Evolutionary conservation across 1,140 invertebrate species (phyloP).

Genomic region (Bombus vancouverensis): DNA sequence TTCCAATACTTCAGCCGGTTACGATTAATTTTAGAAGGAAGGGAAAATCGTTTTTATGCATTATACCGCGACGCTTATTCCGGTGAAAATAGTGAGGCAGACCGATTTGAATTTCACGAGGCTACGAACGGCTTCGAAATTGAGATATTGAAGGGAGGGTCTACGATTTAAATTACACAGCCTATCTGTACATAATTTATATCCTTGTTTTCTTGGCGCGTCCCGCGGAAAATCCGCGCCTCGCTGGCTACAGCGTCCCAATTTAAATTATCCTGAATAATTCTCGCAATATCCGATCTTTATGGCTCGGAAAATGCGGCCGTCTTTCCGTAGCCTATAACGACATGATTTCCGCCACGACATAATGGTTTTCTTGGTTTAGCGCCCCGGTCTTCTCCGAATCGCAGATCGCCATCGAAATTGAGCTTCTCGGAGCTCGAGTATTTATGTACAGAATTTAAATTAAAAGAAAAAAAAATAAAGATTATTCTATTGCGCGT

Average conservation of each 20-base stretch:
- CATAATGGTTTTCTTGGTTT: slow-evolving; percentile 74
- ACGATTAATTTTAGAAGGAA: neutral
- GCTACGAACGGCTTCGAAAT: slow-evolving; percentile 60
- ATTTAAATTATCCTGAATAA: slow-evolving; percentile 83
- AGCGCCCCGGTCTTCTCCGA: slow-evolving; percentile 20
- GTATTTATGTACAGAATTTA: neutral
- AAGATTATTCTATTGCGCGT: no score
- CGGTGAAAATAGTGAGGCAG: slow-evolving; percentile 60
- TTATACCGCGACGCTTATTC: slow-evolving; percentile 13
- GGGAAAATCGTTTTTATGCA: slow-evolving; percentile 8
- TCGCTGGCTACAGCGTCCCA: slow-evolving; percentile 63
- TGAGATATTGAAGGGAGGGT: slow-evolving; percentile 71
- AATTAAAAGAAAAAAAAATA: neutral
- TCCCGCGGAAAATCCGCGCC: slow-evolving; percentile 57
- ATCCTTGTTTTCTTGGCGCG: slow-evolving; percentile 78
- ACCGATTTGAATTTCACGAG: slow-evolving; percentile 81
- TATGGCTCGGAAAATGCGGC: slow-evolving; percentile 80
- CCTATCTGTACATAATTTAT: slow-evolving; percentile 82
- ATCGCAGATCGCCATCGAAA: neutral
- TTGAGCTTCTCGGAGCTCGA: neutral
- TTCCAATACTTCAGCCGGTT: neutral
- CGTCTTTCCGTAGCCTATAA: slow-evolving; percentile 65
- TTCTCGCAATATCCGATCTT: slow-evolving; percentile 81
- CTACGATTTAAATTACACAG: slow-evolving; percentile 80
- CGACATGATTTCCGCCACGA: slow-evolving; percentile 64